Percentiles rank a stretch among this genome's conserved stretches.
These are phyloP conservation scores for Marisa cornuarietis DNA, from an alignment of 1,140 invertebrate genomes.

Conservation along the genomic window DNA sequence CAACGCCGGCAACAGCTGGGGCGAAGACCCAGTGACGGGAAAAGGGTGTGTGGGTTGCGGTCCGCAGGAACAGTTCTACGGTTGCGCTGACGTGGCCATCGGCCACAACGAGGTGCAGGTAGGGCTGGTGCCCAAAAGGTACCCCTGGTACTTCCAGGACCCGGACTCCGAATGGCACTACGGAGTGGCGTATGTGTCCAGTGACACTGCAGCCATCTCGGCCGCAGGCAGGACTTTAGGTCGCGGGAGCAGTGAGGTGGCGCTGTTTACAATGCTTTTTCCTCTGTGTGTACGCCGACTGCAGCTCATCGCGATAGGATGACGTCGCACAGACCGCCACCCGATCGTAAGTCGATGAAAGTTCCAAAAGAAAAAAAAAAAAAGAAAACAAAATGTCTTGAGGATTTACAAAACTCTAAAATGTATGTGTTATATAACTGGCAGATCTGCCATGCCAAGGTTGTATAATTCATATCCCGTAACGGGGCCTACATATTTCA, in stretches of 20 bases:
- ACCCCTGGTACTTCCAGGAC: constrained; percentile 31
- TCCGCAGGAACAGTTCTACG: constrained; percentile 60
- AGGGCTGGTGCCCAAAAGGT: constrained; percentile 19
- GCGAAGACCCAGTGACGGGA: constrained; percentile 41
- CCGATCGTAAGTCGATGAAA: no score
- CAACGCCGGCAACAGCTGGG: constrained; percentile 63
- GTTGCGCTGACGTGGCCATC: constrained; percentile 59
- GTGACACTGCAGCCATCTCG: constrained; percentile 7
- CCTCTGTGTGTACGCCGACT: no score
- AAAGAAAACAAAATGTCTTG: no score
- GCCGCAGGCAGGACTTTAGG: background rate
- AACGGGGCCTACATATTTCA: no score
- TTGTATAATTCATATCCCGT: no score
- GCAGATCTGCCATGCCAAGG: no score
- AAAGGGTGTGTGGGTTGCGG: constrained; percentile 54
- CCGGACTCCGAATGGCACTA: constrained; percentile 31
- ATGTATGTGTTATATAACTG: no score
- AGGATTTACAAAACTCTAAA: no score
- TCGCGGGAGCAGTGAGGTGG: background rate
- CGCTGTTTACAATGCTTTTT: no score
- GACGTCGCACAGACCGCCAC: no score
- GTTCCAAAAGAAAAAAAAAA: no score
- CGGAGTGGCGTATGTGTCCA: constrained; percentile 30
- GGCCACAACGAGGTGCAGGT: constrained; percentile 46
- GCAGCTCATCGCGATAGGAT: no score